Conservation (phyloP, 1,140 invertebrate species). For the Kradibia gibbosae region DNA sequence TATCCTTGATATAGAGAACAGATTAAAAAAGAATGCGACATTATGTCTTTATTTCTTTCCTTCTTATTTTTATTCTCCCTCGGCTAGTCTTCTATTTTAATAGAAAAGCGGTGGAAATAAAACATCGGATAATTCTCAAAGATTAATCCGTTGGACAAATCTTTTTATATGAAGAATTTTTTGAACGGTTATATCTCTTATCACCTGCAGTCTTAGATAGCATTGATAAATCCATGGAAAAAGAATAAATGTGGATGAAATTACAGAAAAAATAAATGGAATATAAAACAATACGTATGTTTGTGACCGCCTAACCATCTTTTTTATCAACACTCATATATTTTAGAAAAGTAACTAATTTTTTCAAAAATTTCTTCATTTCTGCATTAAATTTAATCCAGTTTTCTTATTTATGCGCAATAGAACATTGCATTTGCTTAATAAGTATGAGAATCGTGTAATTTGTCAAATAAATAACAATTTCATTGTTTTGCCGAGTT, state of each 20-base stretch:
- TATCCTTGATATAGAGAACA: background rate
- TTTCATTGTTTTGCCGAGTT: constrained; percentile 27
- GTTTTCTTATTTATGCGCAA: background rate
- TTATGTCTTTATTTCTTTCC: background rate
- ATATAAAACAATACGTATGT: too few relatives aligned
- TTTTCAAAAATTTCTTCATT: background rate
- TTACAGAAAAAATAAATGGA: constrained; percentile 21
- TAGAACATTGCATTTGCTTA: background rate
- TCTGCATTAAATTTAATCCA: background rate
- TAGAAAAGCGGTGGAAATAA: background rate
- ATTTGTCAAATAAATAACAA: background rate
- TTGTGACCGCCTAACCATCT: background rate
- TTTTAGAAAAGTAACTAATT: constrained; percentile 22
- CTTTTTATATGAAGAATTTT: constrained; percentile 43
- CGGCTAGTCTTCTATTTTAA: constrained; percentile 11
- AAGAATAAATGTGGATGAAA: background rate
- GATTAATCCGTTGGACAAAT: background rate
- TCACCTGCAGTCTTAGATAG: background rate
- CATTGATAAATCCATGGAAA: background rate
- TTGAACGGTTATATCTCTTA: background rate
- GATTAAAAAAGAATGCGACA: constrained; percentile 1
- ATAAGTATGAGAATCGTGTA: background rate
- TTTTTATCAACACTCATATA: background rate
- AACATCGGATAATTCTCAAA: background rate
- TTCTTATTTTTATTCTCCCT: background rate